These are phyloP conservation scores for Drosophila kurseongensis DNA, from an alignment of 1,140 invertebrate species.

Conservation along the genomic window DNA sequence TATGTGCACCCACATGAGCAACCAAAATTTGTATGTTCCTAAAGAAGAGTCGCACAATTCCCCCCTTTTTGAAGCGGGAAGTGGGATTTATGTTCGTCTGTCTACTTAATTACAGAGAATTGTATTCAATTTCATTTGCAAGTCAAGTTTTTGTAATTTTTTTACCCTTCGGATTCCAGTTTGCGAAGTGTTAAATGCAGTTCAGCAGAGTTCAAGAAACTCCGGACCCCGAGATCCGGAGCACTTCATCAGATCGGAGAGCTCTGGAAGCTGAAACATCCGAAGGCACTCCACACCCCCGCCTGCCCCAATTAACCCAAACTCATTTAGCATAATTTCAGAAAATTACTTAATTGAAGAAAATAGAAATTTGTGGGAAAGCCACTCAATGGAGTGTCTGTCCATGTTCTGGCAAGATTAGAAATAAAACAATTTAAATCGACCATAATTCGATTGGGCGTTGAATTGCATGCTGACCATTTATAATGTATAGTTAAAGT, in stretches of 20 bases:
- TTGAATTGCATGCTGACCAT: background rate
- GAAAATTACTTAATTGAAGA: conserved; percentile 76
- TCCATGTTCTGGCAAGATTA: conserved; percentile 20
- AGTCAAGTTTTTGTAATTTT: conserved; percentile 18
- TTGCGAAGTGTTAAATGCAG: conserved; percentile 71
- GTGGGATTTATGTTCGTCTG: conserved; percentile 35
- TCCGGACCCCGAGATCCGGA: conserved; percentile 9
- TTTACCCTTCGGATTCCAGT: conserved; percentile 49
- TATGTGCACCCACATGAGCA: conserved; percentile 44
- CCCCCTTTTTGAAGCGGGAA: conserved; percentile 9
- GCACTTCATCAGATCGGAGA: conserved; percentile 10
- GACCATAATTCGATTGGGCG: background rate
- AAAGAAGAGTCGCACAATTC: background rate
- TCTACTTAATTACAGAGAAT: conserved; percentile 65
- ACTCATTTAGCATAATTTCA: conserved; percentile 75
- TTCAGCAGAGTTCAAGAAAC: conserved; percentile 66
- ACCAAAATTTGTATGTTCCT: conserved; percentile 11
- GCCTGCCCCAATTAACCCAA: conserved; percentile 63
- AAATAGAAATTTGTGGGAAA: conserved; percentile 63
- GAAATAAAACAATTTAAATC: conserved; percentile 19
- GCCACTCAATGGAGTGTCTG: conserved; percentile 24
- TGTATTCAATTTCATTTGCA: conserved; percentile 59
- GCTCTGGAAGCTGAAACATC: conserved; percentile 19
- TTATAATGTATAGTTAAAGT: background rate
- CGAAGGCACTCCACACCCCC: conserved; percentile 3